Evolutionary conservation across 2,113 vertebrate genomes (phyloP).

Genomic region (Mustelus asterias): DNA sequence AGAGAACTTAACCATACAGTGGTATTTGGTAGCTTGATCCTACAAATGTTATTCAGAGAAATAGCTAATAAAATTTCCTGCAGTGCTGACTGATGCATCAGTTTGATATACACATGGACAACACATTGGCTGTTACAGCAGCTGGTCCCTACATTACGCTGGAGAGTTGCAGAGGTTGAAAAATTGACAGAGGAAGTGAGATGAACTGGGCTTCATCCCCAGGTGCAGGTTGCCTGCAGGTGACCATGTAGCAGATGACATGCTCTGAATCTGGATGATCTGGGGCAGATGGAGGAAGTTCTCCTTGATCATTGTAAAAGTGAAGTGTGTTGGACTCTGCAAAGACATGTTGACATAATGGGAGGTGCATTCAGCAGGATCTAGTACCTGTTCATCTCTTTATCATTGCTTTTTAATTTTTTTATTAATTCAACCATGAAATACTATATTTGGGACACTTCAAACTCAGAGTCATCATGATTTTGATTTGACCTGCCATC

Average conservation of each 20-base stretch:
- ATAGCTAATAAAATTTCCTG: neutral
- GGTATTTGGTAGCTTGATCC: neutral
- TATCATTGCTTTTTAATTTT: neutral
- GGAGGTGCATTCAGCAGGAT: neutral
- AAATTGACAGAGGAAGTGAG: neutral
- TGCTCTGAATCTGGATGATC: neutral
- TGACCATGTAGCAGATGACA: neutral
- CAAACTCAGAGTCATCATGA: no score
- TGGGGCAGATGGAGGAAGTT: neutral
- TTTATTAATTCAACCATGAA: no score
- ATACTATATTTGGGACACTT: no score
- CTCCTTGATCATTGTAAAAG: neutral
- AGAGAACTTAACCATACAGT: neutral
- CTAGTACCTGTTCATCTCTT: neutral
- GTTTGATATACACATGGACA: neutral
- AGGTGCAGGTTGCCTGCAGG: neutral
- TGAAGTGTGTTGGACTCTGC: neutral
- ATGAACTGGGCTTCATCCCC: neutral
- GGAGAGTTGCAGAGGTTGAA: neutral
- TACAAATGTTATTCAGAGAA: neutral
- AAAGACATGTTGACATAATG: neutral
- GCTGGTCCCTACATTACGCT: neutral
- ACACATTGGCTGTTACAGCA: neutral
- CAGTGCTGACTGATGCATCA: neutral
- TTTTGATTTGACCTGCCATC: no score